phyloP scores from a whole-genome alignment of 1,140 invertebrate species.

The Thaumatotibia leucotreta region DNA sequence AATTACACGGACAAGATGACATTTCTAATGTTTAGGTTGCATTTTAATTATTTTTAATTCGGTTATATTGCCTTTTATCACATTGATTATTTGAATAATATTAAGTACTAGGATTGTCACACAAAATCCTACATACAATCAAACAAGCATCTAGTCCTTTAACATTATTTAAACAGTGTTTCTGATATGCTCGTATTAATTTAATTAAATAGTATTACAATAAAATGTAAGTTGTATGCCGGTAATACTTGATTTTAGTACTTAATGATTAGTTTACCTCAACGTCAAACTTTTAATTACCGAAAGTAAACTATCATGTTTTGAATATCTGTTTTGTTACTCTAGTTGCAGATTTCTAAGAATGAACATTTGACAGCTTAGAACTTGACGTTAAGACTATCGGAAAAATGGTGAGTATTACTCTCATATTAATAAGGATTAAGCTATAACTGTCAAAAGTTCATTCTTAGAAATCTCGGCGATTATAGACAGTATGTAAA shows the following conservation, averaged over 20 bases:
- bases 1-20: neutral
- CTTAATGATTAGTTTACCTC: neutral
- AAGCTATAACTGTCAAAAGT: too few species aligned
- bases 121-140: neutral
- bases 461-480: too few species aligned
- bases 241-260: slow-evolving; percentile 6
- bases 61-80: neutral
- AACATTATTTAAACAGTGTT: slow-evolving; percentile 5
- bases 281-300: neutral
- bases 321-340: neutral
- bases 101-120: neutral
- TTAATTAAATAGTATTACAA: neutral
- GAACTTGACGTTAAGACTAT: too few species aligned
- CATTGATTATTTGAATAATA: neutral
- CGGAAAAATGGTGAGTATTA: too few species aligned
- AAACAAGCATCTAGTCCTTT: slow-evolving; percentile 1
- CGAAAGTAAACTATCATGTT: neutral
- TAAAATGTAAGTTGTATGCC: neutral
- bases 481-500: too few species aligned
- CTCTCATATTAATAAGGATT: too few species aligned
- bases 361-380: too few species aligned
- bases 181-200: neutral
- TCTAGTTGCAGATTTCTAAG: too few species aligned
- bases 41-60: slow-evolving; percentile 3
- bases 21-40: neutral